These are phyloP conservation scores for Telenomus remus DNA, from an alignment of 1,140 invertebrate genomes.

Conservation along the genomic window DNA sequence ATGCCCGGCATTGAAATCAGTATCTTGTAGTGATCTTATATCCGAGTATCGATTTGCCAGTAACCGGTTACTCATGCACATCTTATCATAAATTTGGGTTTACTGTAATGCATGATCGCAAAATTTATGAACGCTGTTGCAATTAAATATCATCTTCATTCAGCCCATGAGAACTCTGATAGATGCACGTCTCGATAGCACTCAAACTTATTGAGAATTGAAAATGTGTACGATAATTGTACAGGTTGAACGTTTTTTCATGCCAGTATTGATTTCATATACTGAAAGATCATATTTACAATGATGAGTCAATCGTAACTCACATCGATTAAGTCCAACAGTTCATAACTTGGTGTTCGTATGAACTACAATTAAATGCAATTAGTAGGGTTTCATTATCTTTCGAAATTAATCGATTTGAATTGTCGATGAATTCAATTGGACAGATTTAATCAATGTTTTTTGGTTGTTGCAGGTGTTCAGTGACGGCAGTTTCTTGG, in stretches of 20 bases:
- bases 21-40: constrained; percentile 50
- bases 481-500: constrained; percentile 94
- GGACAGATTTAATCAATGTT: too few relatives aligned
- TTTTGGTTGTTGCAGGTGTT: constrained; percentile 84
- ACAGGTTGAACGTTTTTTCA: constrained; percentile 20
- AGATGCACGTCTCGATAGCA: constrained; percentile 41
- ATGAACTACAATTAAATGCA: too few relatives aligned
- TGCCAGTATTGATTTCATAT: constrained; percentile 22
- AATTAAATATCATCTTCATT: constrained; percentile 55
- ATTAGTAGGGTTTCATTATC: too few relatives aligned
- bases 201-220: constrained; percentile 34
- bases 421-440: too few relatives aligned
- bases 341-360: too few relatives aligned
- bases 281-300: constrained; percentile 25
- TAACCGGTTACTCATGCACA: constrained; percentile 48
- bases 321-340: not conserved
- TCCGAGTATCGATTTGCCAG: constrained; percentile 39
- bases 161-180: constrained; percentile 38
- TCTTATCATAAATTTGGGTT: constrained; percentile 52
- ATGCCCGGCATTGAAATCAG: constrained; percentile 42
- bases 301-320: not conserved
- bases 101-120: constrained; percentile 39
- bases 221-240: constrained; percentile 39
- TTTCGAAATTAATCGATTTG: too few relatives aligned
- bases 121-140: constrained; percentile 43